Evolutionary conservation across 30 jellyfish, hydroid and myxozoan species (phyloP), one percentile per base, ranked within the genome.

Genomic region (Rhopilema esculentum): DNA sequence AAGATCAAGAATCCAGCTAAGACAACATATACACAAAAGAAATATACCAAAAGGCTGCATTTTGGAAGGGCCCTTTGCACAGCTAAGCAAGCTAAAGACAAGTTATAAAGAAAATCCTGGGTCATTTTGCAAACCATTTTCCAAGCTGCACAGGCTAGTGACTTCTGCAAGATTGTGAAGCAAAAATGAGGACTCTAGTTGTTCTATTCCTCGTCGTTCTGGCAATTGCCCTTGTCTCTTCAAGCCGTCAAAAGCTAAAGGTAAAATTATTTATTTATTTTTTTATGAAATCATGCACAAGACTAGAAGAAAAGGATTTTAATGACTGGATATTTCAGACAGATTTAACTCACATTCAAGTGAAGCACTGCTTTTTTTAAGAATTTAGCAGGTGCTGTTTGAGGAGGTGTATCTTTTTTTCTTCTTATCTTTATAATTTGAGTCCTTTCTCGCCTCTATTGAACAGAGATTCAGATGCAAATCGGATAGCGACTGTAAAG

Each of bases 151-250:
- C 57, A 40, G 57, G 57, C 12, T 40, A 40, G 57, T 6, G 6
- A 40, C 9, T 12, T 40, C 12, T 6, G 57, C 57, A 40, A 40
- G 9, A 40, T 40, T 40, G 9, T 40, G 57, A 40, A 40, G 57
- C 57, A 40, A 76, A 2, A 1, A 76, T 76, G 86, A 76, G 20
- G 75, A 50, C 86, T 0, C 20, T 62, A 0, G 20, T 49, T 18
- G 29, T 76, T 51, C 26, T 76, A 17, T 26, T 76, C 18, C 73
- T 76, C 33, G 86, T 51, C 61, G 86, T 76, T 18, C 28, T 76
- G 74, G 49, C 75, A 57, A 48, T 76, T 27, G 65, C 75, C 0
- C 57, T 76, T 49, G 86, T 51, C 16, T 76, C 80, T 49, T 27
- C 57, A 40, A 6, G 12, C 57, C 12, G 6, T 40, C 57, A 6